phyloP scores from a whole-genome alignment of 2,113 vertebrate species.

The Psittacula cyanocephala region DNA sequence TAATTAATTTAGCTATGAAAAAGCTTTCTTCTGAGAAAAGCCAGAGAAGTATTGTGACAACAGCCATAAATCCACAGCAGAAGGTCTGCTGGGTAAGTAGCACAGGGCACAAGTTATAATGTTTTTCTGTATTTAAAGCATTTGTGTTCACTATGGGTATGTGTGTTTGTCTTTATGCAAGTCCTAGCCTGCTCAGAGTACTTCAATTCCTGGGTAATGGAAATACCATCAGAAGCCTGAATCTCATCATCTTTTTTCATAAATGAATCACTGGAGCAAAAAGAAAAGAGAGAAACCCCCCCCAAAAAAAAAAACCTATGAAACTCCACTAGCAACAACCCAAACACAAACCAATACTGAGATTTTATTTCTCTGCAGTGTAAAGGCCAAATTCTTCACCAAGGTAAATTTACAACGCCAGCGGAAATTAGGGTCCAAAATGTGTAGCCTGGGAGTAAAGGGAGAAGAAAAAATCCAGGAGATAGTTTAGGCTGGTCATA shows the following conservation, averaged over 20 bases:
- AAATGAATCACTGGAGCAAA: constrained; percentile 47
- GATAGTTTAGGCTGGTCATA: background rate
- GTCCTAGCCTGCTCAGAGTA: constrained; percentile 9
- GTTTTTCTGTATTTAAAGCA: background rate
- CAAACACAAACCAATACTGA: background rate
- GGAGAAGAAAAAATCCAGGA: background rate
- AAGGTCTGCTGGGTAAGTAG: background rate
- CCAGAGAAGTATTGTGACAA: constrained; percentile 11
- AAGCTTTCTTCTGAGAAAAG: background rate
- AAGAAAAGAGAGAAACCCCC: background rate
- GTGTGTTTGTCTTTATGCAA: constrained; percentile 30
- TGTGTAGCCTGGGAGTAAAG: background rate
- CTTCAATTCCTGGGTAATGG: constrained; percentile 39
- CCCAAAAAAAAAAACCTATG: background rate
- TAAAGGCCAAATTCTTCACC: background rate
- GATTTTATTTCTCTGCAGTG: background rate
- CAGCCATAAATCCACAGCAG: constrained; percentile 33
- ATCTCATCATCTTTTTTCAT: constrained; percentile 39
- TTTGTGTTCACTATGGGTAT: background rate
- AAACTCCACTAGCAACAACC: background rate
- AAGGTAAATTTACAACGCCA: background rate
- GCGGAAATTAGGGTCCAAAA: background rate
- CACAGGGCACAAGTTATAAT: background rate
- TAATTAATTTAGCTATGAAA: too few species aligned
- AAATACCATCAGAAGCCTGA: constrained; percentile 45